Base-by-base conservation (phyloP, 1,140 invertebrate genomes). In the Uloborus diversus region DNA sequence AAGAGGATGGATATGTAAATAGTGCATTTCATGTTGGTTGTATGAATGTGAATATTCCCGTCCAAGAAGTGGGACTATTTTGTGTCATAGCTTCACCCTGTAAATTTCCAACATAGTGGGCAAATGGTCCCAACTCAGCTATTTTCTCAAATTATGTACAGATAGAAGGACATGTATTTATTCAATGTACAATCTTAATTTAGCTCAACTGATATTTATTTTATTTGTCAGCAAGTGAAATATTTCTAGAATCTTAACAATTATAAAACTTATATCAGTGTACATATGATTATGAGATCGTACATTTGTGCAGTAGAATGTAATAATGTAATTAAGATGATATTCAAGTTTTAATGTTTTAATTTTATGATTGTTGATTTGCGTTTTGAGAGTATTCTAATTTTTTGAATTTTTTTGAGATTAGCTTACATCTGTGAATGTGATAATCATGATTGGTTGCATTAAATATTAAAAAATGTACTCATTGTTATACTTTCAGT, bases 101-200 rank as follows among this genome's bases (percentile, higher is more conserved):
- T 78, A 78, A 37, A 78, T 78, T 78, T 64, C 61, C 73, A 66
- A 78, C 73, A 78, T 78, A 78, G 61, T 20, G 61, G 61, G 59
- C 59, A 33, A 9, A 62, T 62, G 33, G 59, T 62, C 59, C 49
- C 73, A 27, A 51, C 62, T 75, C 73, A 78, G 73, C 73, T 78
- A 78, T 78, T 78, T 78, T 78, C 70, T 78, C 73, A 53, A 78
- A 42, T 66, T 64, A 28, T 78, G 73, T 78, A 78, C 73, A 78
- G 73, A 78, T 66, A 78, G 73, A 28, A 78, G 57, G 47, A 33
- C 37, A 51, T 78, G 73, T 78, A 78, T 78, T 78, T 66, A 78
- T 75, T 75, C 49, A 53, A 20, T 51, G 42, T 49, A 49, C 30
- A 62, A 47, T 76, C 28, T 76, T 62, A 57, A 28, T 37, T 57